Percentiles rank a stretch among this genome's conserved stretches.
Evolutionary conservation across 1,140 invertebrate genomes (phyloP).

Genomic region (Gryllus bimaculatus): DNA sequence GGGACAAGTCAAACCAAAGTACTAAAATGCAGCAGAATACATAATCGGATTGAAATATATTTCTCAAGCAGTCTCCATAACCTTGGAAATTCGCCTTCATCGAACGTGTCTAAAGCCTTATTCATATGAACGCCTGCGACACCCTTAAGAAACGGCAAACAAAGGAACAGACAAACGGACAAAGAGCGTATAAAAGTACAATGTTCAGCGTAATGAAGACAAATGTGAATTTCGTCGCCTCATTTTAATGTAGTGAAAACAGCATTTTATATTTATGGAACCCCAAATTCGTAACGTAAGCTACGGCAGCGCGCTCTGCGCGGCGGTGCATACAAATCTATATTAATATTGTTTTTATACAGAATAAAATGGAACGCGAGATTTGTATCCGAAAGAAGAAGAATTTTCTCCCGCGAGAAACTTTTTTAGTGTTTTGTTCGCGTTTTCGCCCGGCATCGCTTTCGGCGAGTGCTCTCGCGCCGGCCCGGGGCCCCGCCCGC

Average conservation of each 20-base stretch:
- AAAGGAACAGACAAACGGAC: too few relatives aligned
- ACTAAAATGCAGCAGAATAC: too few relatives aligned
- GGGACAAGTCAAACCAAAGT: too few relatives aligned
- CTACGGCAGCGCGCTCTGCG: not conserved
- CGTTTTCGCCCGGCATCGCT: not conserved
- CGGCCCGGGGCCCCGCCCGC: not conserved
- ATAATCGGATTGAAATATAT: too few relatives aligned
- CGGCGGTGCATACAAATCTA: not conserved
- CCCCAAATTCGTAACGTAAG: not conserved
- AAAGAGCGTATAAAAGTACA: not conserved
- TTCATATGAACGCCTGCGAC: too few relatives aligned
- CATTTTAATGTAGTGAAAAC: not conserved
- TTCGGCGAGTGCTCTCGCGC: constrained; percentile 8
- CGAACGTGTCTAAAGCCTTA: too few relatives aligned
- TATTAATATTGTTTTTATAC: constrained; percentile 6
- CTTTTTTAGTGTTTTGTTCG: not conserved
- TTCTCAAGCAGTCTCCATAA: too few relatives aligned
- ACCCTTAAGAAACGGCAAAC: too few relatives aligned
- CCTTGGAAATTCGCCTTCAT: too few relatives aligned
- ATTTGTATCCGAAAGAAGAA: not conserved
- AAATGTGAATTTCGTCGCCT: not conserved
- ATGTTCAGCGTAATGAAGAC: not conserved
- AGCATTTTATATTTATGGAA: constrained; percentile 6
- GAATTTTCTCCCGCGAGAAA: not conserved
- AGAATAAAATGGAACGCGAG: not conserved